Percentiles rank a stretch among this genome's conserved stretches.
Evolutionary conservation across 2,888 invertebrate species (phyloP).

Genomic region (Chrysomela aeneicollis): DNA sequence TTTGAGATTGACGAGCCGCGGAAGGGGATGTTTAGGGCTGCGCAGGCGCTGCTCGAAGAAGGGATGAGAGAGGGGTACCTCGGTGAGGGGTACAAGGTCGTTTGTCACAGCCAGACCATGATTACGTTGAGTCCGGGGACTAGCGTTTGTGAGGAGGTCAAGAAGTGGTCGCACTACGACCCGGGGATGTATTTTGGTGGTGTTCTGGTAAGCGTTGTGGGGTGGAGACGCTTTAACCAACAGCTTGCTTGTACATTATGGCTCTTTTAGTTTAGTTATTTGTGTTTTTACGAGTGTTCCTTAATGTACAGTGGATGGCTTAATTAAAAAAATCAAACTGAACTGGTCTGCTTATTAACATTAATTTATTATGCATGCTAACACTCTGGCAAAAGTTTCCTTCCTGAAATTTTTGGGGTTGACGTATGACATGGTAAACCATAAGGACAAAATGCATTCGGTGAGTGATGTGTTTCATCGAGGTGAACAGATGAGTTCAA

Average conservation of each 20-base stretch:
- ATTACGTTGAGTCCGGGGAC: constrained; percentile 64
- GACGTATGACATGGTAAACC: too few species aligned
- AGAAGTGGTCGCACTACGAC: constrained; percentile 62
- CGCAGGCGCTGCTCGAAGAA: constrained; percentile 59
- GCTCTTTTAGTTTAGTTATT: too few species aligned
- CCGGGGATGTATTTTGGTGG: constrained; percentile 4
- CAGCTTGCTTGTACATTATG: background rate
- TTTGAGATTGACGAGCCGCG: constrained; percentile 46
- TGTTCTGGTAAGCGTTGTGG: constrained; percentile 8
- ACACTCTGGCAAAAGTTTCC: too few species aligned
- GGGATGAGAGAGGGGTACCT: constrained; percentile 60
- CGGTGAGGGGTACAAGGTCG: constrained; percentile 60
- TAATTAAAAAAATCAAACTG: too few species aligned
- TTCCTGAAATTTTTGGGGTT: too few species aligned
- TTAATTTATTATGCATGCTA: too few species aligned
- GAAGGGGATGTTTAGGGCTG: constrained; percentile 60
- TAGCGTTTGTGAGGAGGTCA: constrained; percentile 62
- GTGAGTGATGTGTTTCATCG: too few species aligned
- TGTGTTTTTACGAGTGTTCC: too few species aligned
- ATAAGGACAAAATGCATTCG: too few species aligned
- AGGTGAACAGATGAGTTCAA: too few species aligned
- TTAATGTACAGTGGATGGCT: too few species aligned
- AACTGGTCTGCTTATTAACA: too few species aligned
- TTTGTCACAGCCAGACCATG: constrained; percentile 64
- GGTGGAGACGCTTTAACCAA: background rate